A percentile compares a stretch with the other conserved stretches of the same genome.
Evolutionary conservation across 2,888 invertebrate species (phyloP).

Genomic region (Platycnemis pennipes): DNA sequence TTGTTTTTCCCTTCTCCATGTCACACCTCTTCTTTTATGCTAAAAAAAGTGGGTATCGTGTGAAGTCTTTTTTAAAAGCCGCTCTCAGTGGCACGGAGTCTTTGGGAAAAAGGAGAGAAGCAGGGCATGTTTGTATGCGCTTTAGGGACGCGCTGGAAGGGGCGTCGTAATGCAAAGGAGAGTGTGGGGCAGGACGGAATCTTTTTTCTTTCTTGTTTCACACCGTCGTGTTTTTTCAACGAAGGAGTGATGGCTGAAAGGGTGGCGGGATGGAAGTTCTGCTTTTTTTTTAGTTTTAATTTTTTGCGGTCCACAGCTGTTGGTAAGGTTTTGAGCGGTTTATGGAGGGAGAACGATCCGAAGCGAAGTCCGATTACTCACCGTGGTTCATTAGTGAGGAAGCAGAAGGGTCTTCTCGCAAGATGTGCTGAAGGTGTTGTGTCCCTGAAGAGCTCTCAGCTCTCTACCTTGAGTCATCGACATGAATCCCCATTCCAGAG

Average conservation of each 20-base stretch:
- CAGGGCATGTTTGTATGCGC: neutral
- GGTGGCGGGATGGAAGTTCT: neutral
- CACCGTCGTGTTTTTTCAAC: neutral
- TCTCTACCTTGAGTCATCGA: neutral
- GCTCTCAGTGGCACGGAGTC: neutral
- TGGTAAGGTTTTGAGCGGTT: neutral
- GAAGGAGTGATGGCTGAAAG: neutral
- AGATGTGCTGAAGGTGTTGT: neutral
- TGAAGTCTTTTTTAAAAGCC: slow-evolving; percentile 26
- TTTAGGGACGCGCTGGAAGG: neutral
- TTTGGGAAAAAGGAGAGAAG: neutral
- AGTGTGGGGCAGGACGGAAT: neutral
- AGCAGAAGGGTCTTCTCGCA: neutral
- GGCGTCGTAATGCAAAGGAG: neutral
- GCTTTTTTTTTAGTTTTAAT: neutral
- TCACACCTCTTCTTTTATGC: neutral
- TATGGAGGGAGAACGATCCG: neutral
- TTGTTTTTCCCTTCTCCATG: neutral
- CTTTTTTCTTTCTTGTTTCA: neutral
- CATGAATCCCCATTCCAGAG: neutral
- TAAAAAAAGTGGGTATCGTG: neutral
- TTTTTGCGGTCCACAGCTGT: neutral
- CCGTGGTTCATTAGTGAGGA: neutral
- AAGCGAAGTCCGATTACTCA: neutral
- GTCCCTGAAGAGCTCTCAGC: neutral